Evolutionary conservation across 2,113 vertebrate species (phyloP), one percentile per base, ranked within the genome.

Genomic region (Atlantisia rogersi): DNA sequence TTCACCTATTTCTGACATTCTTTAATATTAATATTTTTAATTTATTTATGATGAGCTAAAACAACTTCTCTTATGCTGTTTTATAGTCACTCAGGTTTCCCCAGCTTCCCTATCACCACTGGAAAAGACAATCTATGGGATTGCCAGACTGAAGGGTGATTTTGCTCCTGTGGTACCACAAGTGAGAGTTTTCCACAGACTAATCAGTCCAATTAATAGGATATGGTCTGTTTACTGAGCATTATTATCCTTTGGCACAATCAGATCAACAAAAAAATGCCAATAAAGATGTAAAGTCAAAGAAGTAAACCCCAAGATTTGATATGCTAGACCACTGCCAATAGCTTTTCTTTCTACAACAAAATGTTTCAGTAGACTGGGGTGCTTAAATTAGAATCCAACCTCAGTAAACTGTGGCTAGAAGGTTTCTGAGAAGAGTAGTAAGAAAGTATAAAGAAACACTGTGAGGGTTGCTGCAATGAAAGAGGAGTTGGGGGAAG

Each of bases 161-260:
- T 76, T 89, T 91, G 39, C 75, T 96, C 32, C 64, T 13, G 18
- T 68, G 42, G 86, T 65, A 91, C 28, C 48, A 32, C 56, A 84
- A 71, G 73, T 60, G 65, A 94, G 64, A 92, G 86, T 84, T 92
- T 75, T 42, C 52, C 52, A 71, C 0, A 1, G 40, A n/a, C 48
- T 94, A 75, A 89, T 95, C 80, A 81, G 42, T 58, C 68, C 80
- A 90, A 3, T 86, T 88, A 94, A 92, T 75, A 62, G 48, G 37
- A 56, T 84, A 40, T 71, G n/a, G 52, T 88, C 60, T 58, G 31
- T 92, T 46, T 96, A 73, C 35, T 71, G 86, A 73, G 26, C 73
- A 88, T 5, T 60, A 64, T 17, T 78, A 67, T 88, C 29, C 88
- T 88, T 83, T 81, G 77, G 69, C 80, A 90, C 68, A 82, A 68